Conservation (phyloP, 2,888 invertebrate genomes). For the Drosophila melanosoma region DNA sequence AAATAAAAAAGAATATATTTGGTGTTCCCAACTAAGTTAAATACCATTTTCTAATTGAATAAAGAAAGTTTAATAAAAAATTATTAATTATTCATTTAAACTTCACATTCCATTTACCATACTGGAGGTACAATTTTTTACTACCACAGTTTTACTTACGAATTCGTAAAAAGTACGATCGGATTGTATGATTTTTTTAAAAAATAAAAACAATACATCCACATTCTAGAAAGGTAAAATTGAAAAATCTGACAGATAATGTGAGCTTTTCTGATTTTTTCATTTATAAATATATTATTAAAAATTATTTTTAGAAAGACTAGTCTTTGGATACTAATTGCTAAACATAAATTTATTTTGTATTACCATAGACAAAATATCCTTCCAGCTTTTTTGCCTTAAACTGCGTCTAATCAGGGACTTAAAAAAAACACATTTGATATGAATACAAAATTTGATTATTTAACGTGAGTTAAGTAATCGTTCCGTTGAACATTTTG, state of each 20-base stretch:
- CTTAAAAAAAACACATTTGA: not conserved
- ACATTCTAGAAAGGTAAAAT: not conserved
- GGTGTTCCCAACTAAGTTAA: too few species aligned
- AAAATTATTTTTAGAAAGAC: not conserved
- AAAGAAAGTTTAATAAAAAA: not conserved
- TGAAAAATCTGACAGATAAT: not conserved
- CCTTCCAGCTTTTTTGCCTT: not conserved
- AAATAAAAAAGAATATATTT: not conserved
- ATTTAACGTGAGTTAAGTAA: not conserved
- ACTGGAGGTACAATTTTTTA: not conserved
- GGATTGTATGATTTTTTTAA: not conserved
- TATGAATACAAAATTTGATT: not conserved
- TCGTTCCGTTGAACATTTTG: not conserved
- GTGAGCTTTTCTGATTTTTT: not conserved
- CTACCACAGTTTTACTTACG: not conserved
- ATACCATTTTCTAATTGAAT: not conserved
- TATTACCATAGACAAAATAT: not conserved
- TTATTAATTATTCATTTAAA: not conserved
- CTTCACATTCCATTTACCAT: too few species aligned
- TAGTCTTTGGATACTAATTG: not conserved
- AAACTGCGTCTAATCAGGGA: not conserved
- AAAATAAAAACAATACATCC: not conserved
- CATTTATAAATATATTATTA: not conserved
- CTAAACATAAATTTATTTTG: not conserved
- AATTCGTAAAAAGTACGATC: not conserved